Base-by-base conservation (phyloP, 1,140 invertebrate genomes). In the Drosophila cardini region DNA sequence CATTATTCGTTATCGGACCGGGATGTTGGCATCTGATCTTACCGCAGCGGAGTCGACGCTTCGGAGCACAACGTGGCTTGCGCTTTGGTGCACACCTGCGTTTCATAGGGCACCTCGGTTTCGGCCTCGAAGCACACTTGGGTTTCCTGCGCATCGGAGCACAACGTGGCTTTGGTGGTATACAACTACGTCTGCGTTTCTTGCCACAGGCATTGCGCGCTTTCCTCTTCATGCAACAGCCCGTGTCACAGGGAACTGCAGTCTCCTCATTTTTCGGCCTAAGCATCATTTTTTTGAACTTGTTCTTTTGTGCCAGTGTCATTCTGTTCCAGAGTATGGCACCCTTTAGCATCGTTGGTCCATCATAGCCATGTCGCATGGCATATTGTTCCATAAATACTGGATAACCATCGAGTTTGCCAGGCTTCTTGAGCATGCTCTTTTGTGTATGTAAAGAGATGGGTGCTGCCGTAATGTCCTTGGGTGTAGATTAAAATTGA, bases 1-100 rank as follows among this genome's bases (percentile, higher is more conserved):
- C 74, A 26, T 73, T 73, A 5, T 68, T 63, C 1, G 38, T 61
- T 1, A 50, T 8, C 0, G 73, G 61, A 1, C 62, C 69, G 0
- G 69, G 56, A 0, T 43, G 42, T 1, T 10, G 13, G 15, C 67
- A 64, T 1, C 26, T 64, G 0, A 6, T 11, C 9, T n/a, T 53
- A 40, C 1, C 38, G 1, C n/a, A 5, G 38, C 38, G 38, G 4
- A 5, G 5, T n/a, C 11, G 11, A 40, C 38, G 38, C 21, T 42
- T 61, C 0, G 34, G 46, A 8, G n/a, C n/a, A 10, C 13, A 15
- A 0, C 18, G 13, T 1, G n/a, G 56, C 13, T 58, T 11, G 8
- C 11, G 46, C 13, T 50, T 58, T 8, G 61, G 18, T 0, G 21
- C 21, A 48, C 61, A 63, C 8, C 18, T 13, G 8, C 55, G 55